Base-by-base conservation (phyloP, 2,888 invertebrate species). In the Mylabris sibirica region DNA sequence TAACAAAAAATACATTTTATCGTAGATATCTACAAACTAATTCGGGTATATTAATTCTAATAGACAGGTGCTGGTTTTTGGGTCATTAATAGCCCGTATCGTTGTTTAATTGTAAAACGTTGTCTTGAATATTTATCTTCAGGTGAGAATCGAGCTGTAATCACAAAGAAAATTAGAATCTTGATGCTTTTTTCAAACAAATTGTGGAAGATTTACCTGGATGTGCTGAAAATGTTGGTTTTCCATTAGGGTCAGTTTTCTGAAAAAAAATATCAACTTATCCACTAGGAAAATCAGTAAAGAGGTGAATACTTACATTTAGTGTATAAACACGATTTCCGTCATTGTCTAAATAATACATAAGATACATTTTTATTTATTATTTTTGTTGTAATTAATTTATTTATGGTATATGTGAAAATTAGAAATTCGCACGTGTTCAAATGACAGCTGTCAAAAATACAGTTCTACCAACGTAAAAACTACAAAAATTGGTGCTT, bases 111-210 rank as follows among this genome's bases (percentile, higher is more conserved):
- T 17, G 74, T 76, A n/a, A 79, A 76, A 30, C 79, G 73, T 64
- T 75, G 67, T 30, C 75, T 77, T 3, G 78, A 78, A 66, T 78
- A 78, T 60, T 76, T 72, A 61, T 79, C 79, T 60, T 79, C 79
- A 2, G 79, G 79, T 22, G 79, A 79, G 66, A 79, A 79, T n/a
- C 79, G 71, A 53, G 79, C 79, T 77, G 62, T 35, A 75, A 75
- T 59, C 0, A 44, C 44, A 44, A 44, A 4, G 38, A 65, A 34
- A 38, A 22, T 24, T 60, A 67, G 60, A 60, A 30, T 30, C 8
- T 30, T 30, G 3, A 12, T 38, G 38, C 11, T 38, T 14, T 38
- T 3, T 3, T 14, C 1, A 2, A 35, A n/a, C 2, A n/a, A 3
- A 63, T 67, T 70, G 61, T 62, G 68, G 66, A 44, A n/a, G 12